phyloP scores from a whole-genome alignment of 2,888 invertebrate species.

The Pasiphila rectangulata region DNA sequence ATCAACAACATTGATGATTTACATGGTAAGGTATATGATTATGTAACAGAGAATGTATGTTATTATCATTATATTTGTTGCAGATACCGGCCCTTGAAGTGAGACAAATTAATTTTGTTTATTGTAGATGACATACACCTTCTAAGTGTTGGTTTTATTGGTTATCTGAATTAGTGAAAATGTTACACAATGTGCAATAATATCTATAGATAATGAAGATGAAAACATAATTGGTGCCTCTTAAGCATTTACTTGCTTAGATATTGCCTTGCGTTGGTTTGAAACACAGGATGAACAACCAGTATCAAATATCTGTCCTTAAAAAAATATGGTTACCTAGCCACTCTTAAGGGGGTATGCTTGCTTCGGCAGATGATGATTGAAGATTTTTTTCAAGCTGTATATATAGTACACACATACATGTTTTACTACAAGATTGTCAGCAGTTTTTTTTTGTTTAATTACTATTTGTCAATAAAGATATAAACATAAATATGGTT shows the following conservation, averaged over 20 bases:
- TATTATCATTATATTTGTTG: slow-evolving; percentile 51
- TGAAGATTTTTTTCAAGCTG: background rate
- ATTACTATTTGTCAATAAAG: too few species aligned
- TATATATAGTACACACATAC: background rate
- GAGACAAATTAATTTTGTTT: slow-evolving; percentile 50
- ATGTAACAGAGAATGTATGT: slow-evolving; percentile 59
- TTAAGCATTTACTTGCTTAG: slow-evolving; percentile 28
- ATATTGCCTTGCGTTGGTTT: slow-evolving; percentile 29
- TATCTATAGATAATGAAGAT: slow-evolving; percentile 48
- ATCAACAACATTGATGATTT: slow-evolving; percentile 29
- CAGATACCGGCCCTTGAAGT: slow-evolving; percentile 38
- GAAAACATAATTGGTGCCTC: slow-evolving; percentile 15
- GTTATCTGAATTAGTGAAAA: slow-evolving; percentile 66
- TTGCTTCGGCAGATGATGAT: background rate
- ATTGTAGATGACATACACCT: slow-evolving; percentile 60
- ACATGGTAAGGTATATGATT: slow-evolving; percentile 40
- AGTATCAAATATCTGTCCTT: slow-evolving; percentile 26
- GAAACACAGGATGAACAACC: slow-evolving; percentile 30
- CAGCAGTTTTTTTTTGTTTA: background rate
- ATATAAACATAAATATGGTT: slow-evolving; percentile 18
- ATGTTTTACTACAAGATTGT: slow-evolving; percentile 1
- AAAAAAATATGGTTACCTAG: background rate
- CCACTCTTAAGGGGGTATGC: background rate
- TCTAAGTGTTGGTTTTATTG: slow-evolving; percentile 71
- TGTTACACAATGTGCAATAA: slow-evolving; percentile 59